Evolutionary conservation across 2,888 invertebrate genomes (phyloP).

Genomic region (Onchidella celtica): DNA sequence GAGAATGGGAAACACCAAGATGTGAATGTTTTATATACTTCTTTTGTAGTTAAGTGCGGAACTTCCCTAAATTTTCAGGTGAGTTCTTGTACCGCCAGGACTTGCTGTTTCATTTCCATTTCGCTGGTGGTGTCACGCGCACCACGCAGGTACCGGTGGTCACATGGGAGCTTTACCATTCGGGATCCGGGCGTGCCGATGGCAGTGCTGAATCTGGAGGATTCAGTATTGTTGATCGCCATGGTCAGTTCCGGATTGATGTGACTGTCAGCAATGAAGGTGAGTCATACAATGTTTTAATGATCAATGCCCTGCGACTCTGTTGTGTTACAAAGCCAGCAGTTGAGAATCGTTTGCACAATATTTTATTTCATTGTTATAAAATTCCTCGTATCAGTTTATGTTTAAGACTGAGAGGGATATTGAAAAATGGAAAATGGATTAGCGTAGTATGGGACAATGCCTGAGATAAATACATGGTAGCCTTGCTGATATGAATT

Average conservation of each 20-base stretch:
- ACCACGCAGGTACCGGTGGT: slow-evolving; percentile 46
- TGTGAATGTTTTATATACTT: neutral
- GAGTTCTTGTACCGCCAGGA: slow-evolving; percentile 29
- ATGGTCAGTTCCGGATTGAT: slow-evolving; percentile 22
- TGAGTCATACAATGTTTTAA: slow-evolving; percentile 1
- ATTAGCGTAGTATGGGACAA: no score
- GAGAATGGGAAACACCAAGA: neutral
- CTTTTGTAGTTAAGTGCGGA: neutral
- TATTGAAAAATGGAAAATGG: no score
- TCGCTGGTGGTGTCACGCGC: slow-evolving; percentile 42
- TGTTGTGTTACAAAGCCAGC: no score
- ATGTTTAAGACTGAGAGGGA: no score
- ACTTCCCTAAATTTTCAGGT: slow-evolving; percentile 41
- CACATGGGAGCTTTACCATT: slow-evolving; percentile 1
- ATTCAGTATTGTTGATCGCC: neutral
- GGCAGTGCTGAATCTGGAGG: neutral
- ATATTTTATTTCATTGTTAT: no score
- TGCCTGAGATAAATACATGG: no score
- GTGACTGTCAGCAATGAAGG: slow-evolving; percentile 52
- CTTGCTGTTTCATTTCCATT: slow-evolving; percentile 43
- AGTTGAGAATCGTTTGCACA: no score
- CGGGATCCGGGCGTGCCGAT: no score
- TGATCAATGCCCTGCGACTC: no score
- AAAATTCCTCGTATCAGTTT: no score
- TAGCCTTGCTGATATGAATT: no score